Conservation (phyloP, 2,888 invertebrate species). For the Anorthoa munda region DNA sequence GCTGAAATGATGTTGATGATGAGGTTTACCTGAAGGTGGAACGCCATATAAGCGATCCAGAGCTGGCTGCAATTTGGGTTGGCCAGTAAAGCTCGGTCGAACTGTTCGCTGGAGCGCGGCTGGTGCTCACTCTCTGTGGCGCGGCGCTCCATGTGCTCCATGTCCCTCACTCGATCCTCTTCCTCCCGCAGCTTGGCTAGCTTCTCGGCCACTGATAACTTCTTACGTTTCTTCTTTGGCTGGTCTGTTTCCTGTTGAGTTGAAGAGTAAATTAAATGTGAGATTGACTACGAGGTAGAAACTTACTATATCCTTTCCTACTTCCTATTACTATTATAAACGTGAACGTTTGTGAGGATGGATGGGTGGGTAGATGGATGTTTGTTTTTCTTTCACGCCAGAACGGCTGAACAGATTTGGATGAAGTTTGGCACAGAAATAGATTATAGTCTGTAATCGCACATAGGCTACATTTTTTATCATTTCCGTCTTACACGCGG, state of each 20-base stretch:
- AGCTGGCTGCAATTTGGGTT: constrained; percentile 95
- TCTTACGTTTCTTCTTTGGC: constrained; percentile 93
- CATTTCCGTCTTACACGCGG: too few relatives aligned
- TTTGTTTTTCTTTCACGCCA: too few relatives aligned
- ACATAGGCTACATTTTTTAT: too few relatives aligned
- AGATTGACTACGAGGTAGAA: too few relatives aligned
- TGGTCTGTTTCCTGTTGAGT: constrained; percentile 80
- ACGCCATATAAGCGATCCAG: constrained; percentile 98
- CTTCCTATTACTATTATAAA: too few relatives aligned
- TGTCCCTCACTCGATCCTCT: constrained; percentile 92
- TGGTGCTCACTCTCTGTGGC: constrained; percentile 92
- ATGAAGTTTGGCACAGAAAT: too few relatives aligned
- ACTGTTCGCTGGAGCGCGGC: constrained; percentile 96
- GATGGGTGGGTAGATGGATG: too few relatives aligned
- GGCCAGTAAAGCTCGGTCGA: constrained; percentile 93
- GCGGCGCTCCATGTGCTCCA: constrained; percentile 93
- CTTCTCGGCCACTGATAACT: constrained; percentile 92
- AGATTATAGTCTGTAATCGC: too few relatives aligned
- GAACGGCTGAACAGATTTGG: too few relatives aligned
- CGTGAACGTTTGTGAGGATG: too few relatives aligned
- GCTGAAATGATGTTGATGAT: too few relatives aligned
- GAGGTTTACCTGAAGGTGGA: constrained; percentile 93
- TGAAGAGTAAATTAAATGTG: neutral
- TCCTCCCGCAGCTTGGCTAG: constrained; percentile 92
- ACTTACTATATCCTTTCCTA: too few relatives aligned